Percentiles rank a stretch among this genome's conserved stretches.
Evolutionary conservation across 2,797 vertebrate species (phyloP).

Genomic region (Necrosyrtes monachus): DNA sequence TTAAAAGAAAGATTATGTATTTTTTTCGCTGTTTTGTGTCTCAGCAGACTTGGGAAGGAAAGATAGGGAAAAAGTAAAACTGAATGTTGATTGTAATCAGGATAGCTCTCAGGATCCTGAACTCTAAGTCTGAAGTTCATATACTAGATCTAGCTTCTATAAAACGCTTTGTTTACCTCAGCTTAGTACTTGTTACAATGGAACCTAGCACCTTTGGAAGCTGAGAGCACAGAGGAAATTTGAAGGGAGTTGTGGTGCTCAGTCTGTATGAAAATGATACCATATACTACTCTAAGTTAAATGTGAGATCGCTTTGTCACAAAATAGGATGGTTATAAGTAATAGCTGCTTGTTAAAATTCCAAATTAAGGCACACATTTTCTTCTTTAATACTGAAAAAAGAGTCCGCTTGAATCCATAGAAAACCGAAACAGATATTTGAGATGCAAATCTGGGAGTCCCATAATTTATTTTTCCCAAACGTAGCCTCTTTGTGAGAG

Average conservation of each 20-base stretch:
- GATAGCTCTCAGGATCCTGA: background rate
- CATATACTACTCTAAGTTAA: background rate
- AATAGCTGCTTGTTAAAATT: background rate
- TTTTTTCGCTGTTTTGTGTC: no score
- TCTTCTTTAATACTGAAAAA: background rate
- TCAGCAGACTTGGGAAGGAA: background rate
- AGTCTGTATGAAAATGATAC: background rate
- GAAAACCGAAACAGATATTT: background rate
- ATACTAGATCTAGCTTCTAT: background rate
- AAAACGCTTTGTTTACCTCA: background rate
- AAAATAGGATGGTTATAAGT: background rate
- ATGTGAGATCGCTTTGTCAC: background rate
- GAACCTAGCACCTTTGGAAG: background rate
- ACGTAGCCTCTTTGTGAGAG: background rate
- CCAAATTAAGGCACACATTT: accelerated
- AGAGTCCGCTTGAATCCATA: background rate
- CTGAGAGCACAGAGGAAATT: background rate
- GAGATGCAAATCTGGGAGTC: background rate
- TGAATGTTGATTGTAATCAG: background rate
- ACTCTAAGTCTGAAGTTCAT: background rate
- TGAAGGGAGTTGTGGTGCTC: background rate
- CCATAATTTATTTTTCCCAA: background rate
- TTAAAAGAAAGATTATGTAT: no score
- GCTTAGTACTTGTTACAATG: background rate
- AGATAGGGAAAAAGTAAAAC: background rate